Conservation (phyloP, 2,888 invertebrate genomes). For the Melinaea marsaeus region DNA sequence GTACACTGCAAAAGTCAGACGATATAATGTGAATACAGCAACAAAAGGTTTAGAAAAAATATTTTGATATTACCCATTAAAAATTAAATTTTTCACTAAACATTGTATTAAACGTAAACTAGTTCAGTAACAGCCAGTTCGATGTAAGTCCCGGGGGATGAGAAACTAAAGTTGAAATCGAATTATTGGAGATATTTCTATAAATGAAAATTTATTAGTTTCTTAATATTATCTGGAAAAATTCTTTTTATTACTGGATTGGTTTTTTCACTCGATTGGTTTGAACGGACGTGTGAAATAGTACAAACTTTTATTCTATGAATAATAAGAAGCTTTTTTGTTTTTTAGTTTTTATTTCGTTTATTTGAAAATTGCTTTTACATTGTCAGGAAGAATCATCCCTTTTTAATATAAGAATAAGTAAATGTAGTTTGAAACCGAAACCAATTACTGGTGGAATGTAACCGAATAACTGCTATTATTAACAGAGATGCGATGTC, state of each 20-base stretch:
- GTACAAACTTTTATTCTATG: background rate
- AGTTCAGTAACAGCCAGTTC: slow-evolving; percentile 31
- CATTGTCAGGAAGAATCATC: too few species aligned
- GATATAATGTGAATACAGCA: too few species aligned
- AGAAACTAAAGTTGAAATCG: slow-evolving; percentile 29
- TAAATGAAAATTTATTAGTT: slow-evolving; percentile 28
- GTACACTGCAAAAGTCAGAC: too few species aligned
- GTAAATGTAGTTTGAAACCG: too few species aligned
- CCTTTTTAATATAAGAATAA: too few species aligned
- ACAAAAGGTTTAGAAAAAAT: slow-evolving; percentile 19
- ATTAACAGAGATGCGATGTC: slow-evolving; percentile 11
- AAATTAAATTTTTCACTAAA: slow-evolving; percentile 29
- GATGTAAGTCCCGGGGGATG: slow-evolving; percentile 25
- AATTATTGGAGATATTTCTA: slow-evolving; percentile 29
- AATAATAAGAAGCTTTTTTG: background rate
- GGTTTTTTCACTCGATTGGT: slow-evolving; percentile 11
- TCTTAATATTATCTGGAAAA: slow-evolving; percentile 19
- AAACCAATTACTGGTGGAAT: too few species aligned
- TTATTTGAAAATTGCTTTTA: too few species aligned
- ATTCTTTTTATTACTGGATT: slow-evolving; percentile 6
- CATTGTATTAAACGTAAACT: slow-evolving; percentile 25
- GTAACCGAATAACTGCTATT: background rate
- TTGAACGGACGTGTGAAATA: background rate
- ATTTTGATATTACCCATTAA: slow-evolving; percentile 27
- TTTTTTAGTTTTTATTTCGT: background rate